These are phyloP conservation scores for Ostrea denselamellosa DNA, from an alignment of 1,140 invertebrate species.

Conservation along the genomic window DNA sequence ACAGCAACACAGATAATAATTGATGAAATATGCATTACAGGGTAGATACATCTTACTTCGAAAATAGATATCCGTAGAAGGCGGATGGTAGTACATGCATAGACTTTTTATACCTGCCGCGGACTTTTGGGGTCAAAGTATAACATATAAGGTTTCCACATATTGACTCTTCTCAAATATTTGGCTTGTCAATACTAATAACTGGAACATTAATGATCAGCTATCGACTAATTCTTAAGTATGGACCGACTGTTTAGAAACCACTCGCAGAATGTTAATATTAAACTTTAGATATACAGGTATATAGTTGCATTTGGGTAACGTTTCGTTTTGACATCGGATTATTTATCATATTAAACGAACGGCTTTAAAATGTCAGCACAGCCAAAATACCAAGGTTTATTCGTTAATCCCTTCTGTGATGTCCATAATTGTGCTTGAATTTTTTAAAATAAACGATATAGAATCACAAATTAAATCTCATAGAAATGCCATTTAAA, in stretches of 20 bases:
- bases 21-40: too few species aligned
- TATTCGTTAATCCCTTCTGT: not conserved
- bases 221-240: not conserved
- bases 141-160: not conserved
- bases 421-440: not conserved
- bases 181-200: not conserved
- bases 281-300: not conserved
- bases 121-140: not conserved
- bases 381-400: not conserved
- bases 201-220: not conserved
- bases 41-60: too few species aligned
- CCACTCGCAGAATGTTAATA: not conserved
- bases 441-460: not conserved
- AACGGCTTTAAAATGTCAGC: not conserved
- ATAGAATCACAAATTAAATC: not conserved
- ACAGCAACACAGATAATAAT: too few species aligned
- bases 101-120: too few species aligned
- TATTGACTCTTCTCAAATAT: conserved; percentile 19
- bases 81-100: too few species aligned
- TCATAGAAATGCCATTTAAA: not conserved
- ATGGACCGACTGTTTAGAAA: not conserved
- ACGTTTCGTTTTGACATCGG: not conserved
- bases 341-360: not conserved
- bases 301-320: not conserved
- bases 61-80: too few species aligned